phyloP scores from a whole-genome alignment of 1,140 invertebrate species.

The Drosophila ambigua region DNA sequence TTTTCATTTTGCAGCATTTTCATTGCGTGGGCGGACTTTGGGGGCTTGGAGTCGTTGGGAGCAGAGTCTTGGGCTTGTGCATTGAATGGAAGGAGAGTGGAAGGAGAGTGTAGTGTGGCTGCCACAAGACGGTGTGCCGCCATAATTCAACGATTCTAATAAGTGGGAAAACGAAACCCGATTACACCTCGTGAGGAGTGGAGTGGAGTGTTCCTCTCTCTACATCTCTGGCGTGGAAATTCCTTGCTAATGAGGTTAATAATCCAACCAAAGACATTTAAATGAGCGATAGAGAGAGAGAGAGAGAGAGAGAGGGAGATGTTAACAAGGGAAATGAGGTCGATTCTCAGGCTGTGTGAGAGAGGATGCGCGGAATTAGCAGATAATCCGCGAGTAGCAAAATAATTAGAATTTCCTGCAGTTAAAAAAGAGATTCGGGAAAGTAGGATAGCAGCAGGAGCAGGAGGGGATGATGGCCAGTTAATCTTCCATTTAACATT shows the following conservation, averaged over 20 bases:
- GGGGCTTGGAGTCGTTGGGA: background rate
- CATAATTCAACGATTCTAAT: conserved; percentile 78
- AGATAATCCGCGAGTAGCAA: conserved; percentile 14
- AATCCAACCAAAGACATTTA: conserved; percentile 27
- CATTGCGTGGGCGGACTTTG: conserved; percentile 62
- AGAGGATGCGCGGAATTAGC: conserved; percentile 12
- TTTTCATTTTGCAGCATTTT: conserved; percentile 66
- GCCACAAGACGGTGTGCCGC: conserved; percentile 24
- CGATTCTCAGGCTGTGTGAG: conserved; percentile 11
- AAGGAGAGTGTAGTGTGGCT: conserved; percentile 25
- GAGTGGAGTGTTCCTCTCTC: conserved; percentile 2
- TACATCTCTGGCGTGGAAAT: conserved; percentile 43
- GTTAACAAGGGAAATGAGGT: conserved; percentile 25
- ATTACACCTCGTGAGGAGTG: conserved; percentile 22
- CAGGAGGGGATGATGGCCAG: conserved; percentile 3
- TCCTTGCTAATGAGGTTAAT: conserved; percentile 63
- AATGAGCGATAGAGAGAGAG: background rate
- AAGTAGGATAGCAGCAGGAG: conserved; percentile 29
- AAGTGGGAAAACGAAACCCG: conserved; percentile 55
- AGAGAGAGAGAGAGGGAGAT: background rate
- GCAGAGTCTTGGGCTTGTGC: conserved; percentile 10
- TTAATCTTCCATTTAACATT: conserved; percentile 48
- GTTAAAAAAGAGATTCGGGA: conserved; percentile 7
- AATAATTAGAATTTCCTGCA: conserved; percentile 51
- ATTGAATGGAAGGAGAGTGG: conserved; percentile 15